Base-by-base conservation (phyloP, 2,113 vertebrate genomes). In the Zosterops hypoxanthus region DNA sequence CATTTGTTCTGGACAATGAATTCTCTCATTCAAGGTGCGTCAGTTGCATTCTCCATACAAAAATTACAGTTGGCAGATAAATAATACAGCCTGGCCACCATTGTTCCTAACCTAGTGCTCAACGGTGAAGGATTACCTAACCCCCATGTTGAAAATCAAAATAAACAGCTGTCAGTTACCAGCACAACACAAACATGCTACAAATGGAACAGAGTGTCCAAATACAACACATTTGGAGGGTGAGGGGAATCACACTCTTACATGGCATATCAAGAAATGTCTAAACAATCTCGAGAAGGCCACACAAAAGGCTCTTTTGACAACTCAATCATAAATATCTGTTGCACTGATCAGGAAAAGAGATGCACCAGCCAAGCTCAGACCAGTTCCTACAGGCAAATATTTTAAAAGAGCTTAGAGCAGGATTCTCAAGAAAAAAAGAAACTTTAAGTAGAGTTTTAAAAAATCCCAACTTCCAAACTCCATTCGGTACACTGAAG, bases 61-160 rank as follows among this genome's bases (percentile, higher is more conserved):
- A 86, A 85, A 80, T 76, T 60, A 66, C 24, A 77, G 31, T 8
- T 97, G 86, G 90, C 82, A 95, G 55, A 60, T 77, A 70, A 92
- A 59, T 49, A 63, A 46, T 14, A 13, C 22, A 42, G n/a, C 29
- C 56, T 65, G 82, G 92, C 36, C 90, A 94, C 75, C 64, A 82
- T 20, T 91, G 84, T 85, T 95, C 55, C 81, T 33, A 75, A 71
- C 23, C 17, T 29, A 4, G 19, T 14, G 18, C 29, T 87, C 72
- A 88, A 2, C 2, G 28, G 22, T 13, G 47, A 81, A 65, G 57
- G 26, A 36, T 71, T 86, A 75, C 72, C 44, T 20, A 66, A 80
- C 12, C 16, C 53, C 42, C 25, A 13, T 8, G 2, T 8, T 59
- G 42, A 44, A 87, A 79, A 85, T 42, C 24, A 21, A 79, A 82